phyloP scores from a whole-genome alignment of 2,113 vertebrate genomes.

The Rhodinocichla rosea region DNA sequence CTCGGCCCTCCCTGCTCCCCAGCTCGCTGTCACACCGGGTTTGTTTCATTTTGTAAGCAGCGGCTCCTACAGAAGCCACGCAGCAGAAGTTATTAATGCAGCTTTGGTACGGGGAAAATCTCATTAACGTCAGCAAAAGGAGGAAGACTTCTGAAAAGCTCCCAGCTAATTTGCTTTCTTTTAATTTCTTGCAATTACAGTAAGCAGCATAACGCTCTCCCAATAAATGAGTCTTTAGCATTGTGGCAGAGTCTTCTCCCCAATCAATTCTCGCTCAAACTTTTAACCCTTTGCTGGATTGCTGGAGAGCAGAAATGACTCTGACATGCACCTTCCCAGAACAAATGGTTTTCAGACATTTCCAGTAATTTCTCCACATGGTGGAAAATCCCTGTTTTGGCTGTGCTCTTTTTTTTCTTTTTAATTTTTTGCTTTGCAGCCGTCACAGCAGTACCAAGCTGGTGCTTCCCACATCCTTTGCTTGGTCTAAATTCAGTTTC shows the following conservation, averaged over 20 bases:
- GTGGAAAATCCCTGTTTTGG: constrained; percentile 46
- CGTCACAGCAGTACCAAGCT: constrained; percentile 21
- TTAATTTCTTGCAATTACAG: constrained; percentile 64
- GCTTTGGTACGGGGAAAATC: constrained; percentile 53
- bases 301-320: background rate
- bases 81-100: constrained; percentile 41
- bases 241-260: background rate
- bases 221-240: constrained; percentile 43
- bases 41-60: background rate
- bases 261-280: background rate
- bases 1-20: background rate
- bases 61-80: background rate
- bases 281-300: constrained; percentile 13
- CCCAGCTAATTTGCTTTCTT: constrained; percentile 66
- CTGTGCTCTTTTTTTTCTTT: background rate
- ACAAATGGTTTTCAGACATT: constrained; percentile 3
- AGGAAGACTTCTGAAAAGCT: constrained; percentile 57
- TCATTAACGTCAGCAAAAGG: constrained; percentile 65
- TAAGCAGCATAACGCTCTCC: constrained; percentile 44
- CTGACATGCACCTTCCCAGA: background rate
- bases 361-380: constrained; percentile 2
- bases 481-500: constrained; percentile 54
- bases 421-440: background rate
- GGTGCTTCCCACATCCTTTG: constrained; percentile 59
- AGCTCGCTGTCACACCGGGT: background rate